Evolutionary conservation across 2,797 vertebrate species (phyloP), one percentile per base, ranked within the genome.

Genomic region (Adelosebastes latens): DNA sequence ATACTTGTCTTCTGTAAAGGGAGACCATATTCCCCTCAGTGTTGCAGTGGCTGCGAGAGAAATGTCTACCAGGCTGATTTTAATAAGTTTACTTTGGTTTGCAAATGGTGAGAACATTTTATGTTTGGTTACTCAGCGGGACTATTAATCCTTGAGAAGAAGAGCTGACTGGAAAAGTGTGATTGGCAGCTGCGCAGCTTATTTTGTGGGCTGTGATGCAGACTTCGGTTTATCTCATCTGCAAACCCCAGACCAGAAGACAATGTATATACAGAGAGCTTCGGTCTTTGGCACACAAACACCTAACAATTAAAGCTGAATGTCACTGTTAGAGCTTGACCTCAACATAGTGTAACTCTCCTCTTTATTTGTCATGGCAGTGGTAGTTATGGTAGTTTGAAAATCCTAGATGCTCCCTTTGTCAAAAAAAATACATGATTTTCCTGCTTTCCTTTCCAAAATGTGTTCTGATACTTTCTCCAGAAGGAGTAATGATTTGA

Each of bases 1-100:
- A 56, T 27, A 10, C 49, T 76, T 34, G 31, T 71, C 60, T 20
- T 66, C 34, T 20, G 27, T 46, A 68, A 71, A 5, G 42, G 46
- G 32, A 34, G 46, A 70, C 61, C 29, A 53, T 49, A 34, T 60
- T 64, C 77, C 64, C 42, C 6, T 20, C 8, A 1, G 20, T 60
- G 67, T 22, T 65, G 25, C 63, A 24, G 10, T 67, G 32, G 16
- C 16, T 60, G 25, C 25, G 14, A 58, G 52, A 60, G 58, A 68
- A 64, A 36, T 34, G n/a, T 10, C 36, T 31, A 20, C 24, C 20
- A 69, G 29, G 75, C 24, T 0, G 29, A 62, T 84, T 90, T 90
- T 77, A 76, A 83, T 83, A 71, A 18, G 60, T 73, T 83, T 71
- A 56, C 78, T 91, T 81, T 84, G 75, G 72, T 89, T 90, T 81